phyloP scores from a whole-genome alignment of 2,797 vertebrate species.

The Lophura swinhoii region DNA sequence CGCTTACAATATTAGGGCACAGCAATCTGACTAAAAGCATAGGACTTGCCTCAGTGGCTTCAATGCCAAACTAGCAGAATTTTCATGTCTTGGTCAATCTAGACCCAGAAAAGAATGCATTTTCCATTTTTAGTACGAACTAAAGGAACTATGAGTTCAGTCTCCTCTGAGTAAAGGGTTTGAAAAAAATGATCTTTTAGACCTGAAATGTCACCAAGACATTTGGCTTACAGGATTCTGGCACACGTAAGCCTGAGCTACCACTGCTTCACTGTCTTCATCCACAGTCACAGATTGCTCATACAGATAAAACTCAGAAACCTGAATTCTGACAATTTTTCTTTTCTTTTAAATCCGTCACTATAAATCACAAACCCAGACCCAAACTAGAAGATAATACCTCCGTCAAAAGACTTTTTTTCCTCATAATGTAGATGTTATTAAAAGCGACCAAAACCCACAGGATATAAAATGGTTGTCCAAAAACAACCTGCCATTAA shows the following conservation, averaged over 20 bases:
- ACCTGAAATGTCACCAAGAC: background rate
- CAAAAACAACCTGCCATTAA: background rate
- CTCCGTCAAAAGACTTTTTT: background rate
- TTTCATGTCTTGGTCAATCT: background rate
- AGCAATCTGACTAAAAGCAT: background rate
- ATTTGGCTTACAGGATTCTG: background rate
- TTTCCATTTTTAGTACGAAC: background rate
- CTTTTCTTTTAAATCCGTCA: background rate
- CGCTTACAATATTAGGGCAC: background rate
- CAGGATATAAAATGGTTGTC: background rate
- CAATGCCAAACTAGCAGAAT: background rate
- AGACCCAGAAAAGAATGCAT: background rate
- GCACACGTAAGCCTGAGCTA: background rate
- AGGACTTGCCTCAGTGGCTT: background rate
- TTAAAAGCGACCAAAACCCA: background rate
- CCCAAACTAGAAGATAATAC: background rate
- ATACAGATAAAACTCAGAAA: background rate
- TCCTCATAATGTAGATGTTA: background rate
- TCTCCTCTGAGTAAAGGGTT: background rate
- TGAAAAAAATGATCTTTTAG: background rate
- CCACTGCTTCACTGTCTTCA: background rate
- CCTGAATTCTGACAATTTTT: rapidly evolving
- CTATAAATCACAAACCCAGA: background rate
- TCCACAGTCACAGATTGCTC: background rate
- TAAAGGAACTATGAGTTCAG: background rate